Evolutionary conservation across 2,797 vertebrate genomes (phyloP), one percentile per base, ranked within the genome.

Genomic region (Ambastaia sidthimunki): DNA sequence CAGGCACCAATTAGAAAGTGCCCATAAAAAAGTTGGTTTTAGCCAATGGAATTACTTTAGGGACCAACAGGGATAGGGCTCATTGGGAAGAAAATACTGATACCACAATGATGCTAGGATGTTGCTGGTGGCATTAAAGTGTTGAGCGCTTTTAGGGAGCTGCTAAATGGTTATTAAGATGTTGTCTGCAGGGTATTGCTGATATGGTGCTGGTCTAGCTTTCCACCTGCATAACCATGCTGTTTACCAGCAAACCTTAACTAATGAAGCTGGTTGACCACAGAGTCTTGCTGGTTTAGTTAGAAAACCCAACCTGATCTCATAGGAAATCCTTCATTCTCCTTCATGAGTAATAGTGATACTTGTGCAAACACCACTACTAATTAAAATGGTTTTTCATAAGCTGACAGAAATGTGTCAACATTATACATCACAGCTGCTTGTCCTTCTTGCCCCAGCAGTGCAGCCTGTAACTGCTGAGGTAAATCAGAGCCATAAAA

Each of bases 401-500:
- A 4, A n/a, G 18, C 48, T 41, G 31, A 75, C 62, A 66, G 15
- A 28, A 41, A 54, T 25, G 34, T 66, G 60, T 13, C 19, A 41
- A 76, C 31, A 67, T 66, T 75, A 66, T 75, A 25, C 34, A 76
- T 76, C 31, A 55, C 19, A 66, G 52, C 9, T 50, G 16, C 44
- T 54, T 67, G 74, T 76, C 62, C 48, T 41, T 55, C 25, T 44
- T 67, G 62, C 48, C 74, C 74, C 19, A 41, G 31, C 15, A n/a
- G 31, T 7, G 18, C 23, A 52, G 74, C 31, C 73, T 41, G 9
- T 66, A 76, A 76, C 74, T 55, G 21, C 60, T 66, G 34, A 62
- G 65, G 73, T 76, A 76, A 67, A 67, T 67, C 62, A 76, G 15
- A 76, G 34, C 34, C 31, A 55, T 66, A 67, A 66, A 66, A 21